Evolutionary conservation across 2,113 vertebrate genomes (phyloP).

Genomic region (Lutjanus erythropterus): DNA sequence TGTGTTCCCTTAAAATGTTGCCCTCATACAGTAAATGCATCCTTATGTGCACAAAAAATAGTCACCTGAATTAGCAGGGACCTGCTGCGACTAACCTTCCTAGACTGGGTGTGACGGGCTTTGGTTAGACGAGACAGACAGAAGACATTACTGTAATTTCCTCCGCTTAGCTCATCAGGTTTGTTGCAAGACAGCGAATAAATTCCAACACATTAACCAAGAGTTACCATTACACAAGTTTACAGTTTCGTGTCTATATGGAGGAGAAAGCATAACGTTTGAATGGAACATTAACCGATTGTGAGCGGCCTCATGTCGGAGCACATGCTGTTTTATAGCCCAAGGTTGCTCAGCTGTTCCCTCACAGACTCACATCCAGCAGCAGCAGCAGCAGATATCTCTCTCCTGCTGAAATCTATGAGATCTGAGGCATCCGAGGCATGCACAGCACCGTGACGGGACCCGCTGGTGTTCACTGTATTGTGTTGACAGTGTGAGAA

Average conservation of each 20-base stretch:
- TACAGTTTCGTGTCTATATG: background rate
- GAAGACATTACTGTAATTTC: slow-evolving; percentile 38
- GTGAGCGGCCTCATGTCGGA: background rate
- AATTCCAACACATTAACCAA: slow-evolving; percentile 22
- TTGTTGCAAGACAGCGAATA: slow-evolving; percentile 49
- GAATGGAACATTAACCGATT: background rate
- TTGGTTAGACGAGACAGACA: slow-evolving; percentile 28
- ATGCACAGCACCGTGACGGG: slow-evolving; percentile 2
- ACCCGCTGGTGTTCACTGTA: slow-evolving; percentile 20
- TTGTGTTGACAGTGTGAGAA: slow-evolving; percentile 28
- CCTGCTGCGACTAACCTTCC: slow-evolving; percentile 28
- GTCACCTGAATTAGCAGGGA: background rate
- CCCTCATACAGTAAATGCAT: background rate
- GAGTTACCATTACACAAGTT: background rate
- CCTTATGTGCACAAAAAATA: background rate
- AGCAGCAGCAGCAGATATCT: background rate
- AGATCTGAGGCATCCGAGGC: slow-evolving; percentile 53
- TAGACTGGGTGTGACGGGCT: slow-evolving; percentile 59
- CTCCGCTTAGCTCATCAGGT: slow-evolving; percentile 19
- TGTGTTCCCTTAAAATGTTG: background rate
- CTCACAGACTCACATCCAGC: slow-evolving; percentile 14
- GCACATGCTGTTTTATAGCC: slow-evolving; percentile 24
- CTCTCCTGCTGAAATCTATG: slow-evolving; percentile 6
- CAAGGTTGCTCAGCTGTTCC: slow-evolving; percentile 40
- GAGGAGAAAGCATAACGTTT: background rate